Evolutionary conservation across 1,140 invertebrate species (phyloP).

Genomic region (Ips typographus): DNA sequence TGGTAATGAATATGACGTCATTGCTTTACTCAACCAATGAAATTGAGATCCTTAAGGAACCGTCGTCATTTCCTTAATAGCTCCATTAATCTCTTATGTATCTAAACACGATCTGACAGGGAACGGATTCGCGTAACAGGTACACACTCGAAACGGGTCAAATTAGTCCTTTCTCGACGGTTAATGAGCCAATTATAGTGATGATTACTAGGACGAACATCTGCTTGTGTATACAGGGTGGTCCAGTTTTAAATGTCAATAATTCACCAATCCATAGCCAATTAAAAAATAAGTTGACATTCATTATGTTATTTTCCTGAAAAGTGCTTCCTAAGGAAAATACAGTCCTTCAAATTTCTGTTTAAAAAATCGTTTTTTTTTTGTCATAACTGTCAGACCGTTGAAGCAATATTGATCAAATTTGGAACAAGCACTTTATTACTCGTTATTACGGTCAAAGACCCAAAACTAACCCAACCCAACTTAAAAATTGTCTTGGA

Average conservation of each 20-base stretch:
- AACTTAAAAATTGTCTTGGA: too few relatives aligned
- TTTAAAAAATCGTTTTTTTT: neutral
- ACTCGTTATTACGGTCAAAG: too few relatives aligned
- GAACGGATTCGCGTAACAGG: conserved; percentile 17
- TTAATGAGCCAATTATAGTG: conserved; percentile 15
- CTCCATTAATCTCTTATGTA: conserved; percentile 1
- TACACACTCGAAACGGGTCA: conserved; percentile 3
- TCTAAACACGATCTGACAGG: conserved; percentile 9
- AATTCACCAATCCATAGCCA: neutral
- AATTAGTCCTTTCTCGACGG: conserved; percentile 11
- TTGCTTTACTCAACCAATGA: neutral
- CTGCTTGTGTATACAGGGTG: neutral
- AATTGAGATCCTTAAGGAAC: neutral
- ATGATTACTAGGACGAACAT: neutral
- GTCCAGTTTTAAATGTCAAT: neutral
- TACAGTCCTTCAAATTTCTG: neutral
- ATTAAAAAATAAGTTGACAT: neutral
- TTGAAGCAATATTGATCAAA: too few relatives aligned
- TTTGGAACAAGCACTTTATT: too few relatives aligned
- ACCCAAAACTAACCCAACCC: too few relatives aligned
- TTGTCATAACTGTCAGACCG: neutral
- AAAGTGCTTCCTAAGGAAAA: neutral
- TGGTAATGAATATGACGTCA: neutral
- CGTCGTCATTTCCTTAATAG: conserved; percentile 7
- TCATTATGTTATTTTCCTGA: neutral